Evolutionary conservation across 2,797 vertebrate genomes (phyloP), one percentile per base, ranked within the genome.

Genomic region (Hippoglossus hippoglossus): DNA sequence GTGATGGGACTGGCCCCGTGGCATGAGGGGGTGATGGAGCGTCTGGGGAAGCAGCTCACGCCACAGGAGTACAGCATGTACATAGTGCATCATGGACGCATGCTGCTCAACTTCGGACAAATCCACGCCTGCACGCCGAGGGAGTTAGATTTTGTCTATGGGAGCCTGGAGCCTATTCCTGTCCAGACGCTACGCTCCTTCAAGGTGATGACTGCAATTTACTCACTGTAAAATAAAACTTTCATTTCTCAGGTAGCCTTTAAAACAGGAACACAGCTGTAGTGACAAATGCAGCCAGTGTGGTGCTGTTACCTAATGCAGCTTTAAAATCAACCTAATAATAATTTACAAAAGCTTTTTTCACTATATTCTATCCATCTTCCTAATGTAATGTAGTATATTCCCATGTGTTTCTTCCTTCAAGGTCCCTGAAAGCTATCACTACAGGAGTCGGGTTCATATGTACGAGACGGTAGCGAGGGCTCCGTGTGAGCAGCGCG

Each of bases 141-240:
- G 79, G 96, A 98, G 36, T 95, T 86, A 70, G 97, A 98, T 71
- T 98, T 98, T 81, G 97, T 98, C n/a, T 98, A 98, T 0, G 97
- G 97, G 52, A 96, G 95, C 46, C 89, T 98, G 59, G 97, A 98
- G 85, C 95, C 95, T 16, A 97, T 98, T 71, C 94, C 95, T 7
- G 95, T 98, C 5, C 96, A 96, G 86, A 97, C 96, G 0, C 92
- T 97, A 39, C 93, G 85, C 56, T 96, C 96, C 7, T 98, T 98
- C 90, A 97, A 95, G 92, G 94, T 97, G 47, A 95, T 89, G 0
- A 87, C 16, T 19, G 19, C 46, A 10, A 3, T 9, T 9, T n/a
- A 18, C 2, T 44, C 4, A 5, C 6, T 31, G 26, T 28, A 6
- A 7, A 31, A 31, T 31, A 31, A 31, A 28, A 7, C 16, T 16